Conservation (phyloP, 2,113 vertebrate species). For the Tragulus kanchil region DNA sequence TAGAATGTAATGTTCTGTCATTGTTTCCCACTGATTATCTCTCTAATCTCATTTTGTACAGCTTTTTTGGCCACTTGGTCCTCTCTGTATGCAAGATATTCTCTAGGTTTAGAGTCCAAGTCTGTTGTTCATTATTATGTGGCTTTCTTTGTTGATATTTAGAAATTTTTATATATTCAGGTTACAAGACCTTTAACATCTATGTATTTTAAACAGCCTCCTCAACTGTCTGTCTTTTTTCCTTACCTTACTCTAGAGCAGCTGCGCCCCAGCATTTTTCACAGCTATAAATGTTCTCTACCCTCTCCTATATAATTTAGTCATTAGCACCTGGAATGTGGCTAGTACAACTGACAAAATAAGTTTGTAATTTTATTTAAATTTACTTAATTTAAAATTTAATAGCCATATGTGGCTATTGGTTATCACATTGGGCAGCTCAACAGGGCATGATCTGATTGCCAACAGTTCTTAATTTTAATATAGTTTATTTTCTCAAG, state of each 20-base stretch:
- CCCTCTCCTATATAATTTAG: not conserved
- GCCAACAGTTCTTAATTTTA: not conserved
- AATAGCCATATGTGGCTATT: not conserved
- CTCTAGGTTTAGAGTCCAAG: not conserved
- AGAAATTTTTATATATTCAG: not conserved
- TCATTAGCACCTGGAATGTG: not conserved
- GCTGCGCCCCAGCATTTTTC: not conserved
- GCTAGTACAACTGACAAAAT: not conserved
- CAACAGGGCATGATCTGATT: not conserved
- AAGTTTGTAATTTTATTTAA: not conserved
- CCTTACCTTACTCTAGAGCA: not conserved
- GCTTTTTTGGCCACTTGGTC: not conserved
- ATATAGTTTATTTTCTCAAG: not conserved
- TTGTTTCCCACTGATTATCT: not conserved
- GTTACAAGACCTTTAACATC: not conserved
- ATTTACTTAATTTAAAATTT: not conserved
- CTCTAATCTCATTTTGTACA: not conserved
- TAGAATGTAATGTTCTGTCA: not conserved
- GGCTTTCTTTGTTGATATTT: not conserved
- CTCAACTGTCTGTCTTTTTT: not conserved
- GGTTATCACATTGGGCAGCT: not conserved
- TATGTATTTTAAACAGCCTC: not conserved
- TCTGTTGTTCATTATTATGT: not conserved
- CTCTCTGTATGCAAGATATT: not conserved
- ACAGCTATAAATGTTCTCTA: not conserved